phyloP scores from a whole-genome alignment of 2,888 invertebrate species.

The Xanthorhoe spadicearia region DNA sequence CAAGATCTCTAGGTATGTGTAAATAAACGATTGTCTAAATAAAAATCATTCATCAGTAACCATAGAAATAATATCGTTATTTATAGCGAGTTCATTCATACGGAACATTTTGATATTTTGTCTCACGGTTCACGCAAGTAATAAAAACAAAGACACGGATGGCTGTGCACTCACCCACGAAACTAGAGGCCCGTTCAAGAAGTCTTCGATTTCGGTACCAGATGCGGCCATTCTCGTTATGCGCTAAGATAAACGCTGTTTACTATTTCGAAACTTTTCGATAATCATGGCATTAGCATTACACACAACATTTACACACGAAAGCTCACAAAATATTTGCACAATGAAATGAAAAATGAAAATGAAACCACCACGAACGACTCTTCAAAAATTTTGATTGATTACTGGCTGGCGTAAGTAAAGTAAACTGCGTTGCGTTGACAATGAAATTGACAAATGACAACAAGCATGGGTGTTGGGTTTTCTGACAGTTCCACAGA shows the following conservation, averaged over 20 bases:
- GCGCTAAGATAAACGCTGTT: constrained; percentile 70
- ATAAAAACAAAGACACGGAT: constrained; percentile 68
- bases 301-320: constrained; percentile 50
- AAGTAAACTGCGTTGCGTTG: background rate
- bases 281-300: constrained; percentile 70
- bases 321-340: constrained; percentile 22
- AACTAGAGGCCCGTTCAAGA: constrained; percentile 92
- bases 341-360: constrained; percentile 30
- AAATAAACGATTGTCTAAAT: too few species aligned
- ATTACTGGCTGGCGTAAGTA: background rate
- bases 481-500: background rate
- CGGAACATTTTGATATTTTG: constrained; percentile 65
- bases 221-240: constrained; percentile 85
- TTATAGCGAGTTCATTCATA: constrained; percentile 55
- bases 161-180: constrained; percentile 91
- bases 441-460: background rate
- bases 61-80: constrained; percentile 21
- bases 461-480: background rate
- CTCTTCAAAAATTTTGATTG: constrained; percentile 6
- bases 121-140: constrained; percentile 67
- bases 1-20: background rate
- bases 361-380: constrained; percentile 36
- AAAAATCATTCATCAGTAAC: constrained; percentile 4
- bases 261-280: constrained; percentile 61
- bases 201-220: constrained; percentile 91